A percentile compares a stretch with the other conserved stretches of the same genome.
phyloP scores from a whole-genome alignment of 2,797 vertebrate species.

The Eulemur rubriventer region DNA sequence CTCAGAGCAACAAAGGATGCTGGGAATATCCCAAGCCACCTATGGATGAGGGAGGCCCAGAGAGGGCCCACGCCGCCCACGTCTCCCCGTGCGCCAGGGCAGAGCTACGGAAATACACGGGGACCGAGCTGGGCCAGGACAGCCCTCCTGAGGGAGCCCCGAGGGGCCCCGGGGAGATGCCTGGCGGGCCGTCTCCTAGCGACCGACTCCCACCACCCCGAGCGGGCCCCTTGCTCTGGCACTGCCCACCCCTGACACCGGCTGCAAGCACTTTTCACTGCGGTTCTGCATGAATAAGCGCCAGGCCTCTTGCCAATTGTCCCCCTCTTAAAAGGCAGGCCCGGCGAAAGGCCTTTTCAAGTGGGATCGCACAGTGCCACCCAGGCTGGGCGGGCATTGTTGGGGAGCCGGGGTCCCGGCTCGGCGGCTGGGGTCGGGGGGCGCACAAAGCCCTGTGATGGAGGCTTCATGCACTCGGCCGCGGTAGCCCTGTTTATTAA shows the following conservation, averaged over 20 bases:
- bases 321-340: slow-evolving; percentile 87
- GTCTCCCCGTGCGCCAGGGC: accelerated
- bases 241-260: slow-evolving; percentile 90
- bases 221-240: slow-evolving; percentile 87
- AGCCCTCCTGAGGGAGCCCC: slow-evolving; percentile 54
- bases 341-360: slow-evolving; percentile 87
- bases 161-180: slow-evolving; percentile 86
- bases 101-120: accelerated
- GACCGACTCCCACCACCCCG: slow-evolving; percentile 84
- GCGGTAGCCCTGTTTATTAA: slow-evolving; percentile 84
- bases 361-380: slow-evolving; percentile 87
- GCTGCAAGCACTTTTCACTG: slow-evolving; percentile 88
- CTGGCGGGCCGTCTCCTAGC: slow-evolving; percentile 89
- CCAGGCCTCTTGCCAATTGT: slow-evolving; percentile 90
- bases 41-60: neutral
- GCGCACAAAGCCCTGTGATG: slow-evolving; percentile 84
- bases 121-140: neutral
- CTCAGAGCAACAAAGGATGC: neutral
- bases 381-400: slow-evolving; percentile 87
- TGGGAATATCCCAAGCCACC: neutral
- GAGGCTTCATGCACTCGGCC: slow-evolving; percentile 84
- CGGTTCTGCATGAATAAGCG: slow-evolving; percentile 90
- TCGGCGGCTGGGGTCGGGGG: slow-evolving; percentile 84
- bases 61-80: accelerated
- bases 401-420: slow-evolving; percentile 84